Evolutionary conservation across 2,113 vertebrate genomes (phyloP), one percentile per base, ranked within the genome.

Genomic region (Rhinogobius similis): DNA sequence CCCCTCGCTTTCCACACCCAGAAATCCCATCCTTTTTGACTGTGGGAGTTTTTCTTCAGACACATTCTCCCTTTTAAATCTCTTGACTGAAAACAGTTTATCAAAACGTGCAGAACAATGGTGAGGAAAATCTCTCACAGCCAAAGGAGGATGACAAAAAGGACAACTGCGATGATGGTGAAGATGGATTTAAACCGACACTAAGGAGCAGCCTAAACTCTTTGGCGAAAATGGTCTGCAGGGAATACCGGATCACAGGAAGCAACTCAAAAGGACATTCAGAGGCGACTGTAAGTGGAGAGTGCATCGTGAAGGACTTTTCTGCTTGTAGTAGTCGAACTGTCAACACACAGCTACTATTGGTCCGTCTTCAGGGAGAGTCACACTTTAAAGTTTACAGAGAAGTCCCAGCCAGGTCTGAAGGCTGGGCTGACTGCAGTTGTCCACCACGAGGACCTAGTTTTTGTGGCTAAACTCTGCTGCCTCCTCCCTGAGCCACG

Each of bases 381-480:
- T 63, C 66, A 64, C 78, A 75, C 9, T 66, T 82, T 62, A 70
- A 87, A 86, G 87, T 91, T 92, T 92, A 90, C 90, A 88, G 72
- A 75, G 72, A 88, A 78, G 72, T 79, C 80, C 78, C 58, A 29
- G 29, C 44, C 67, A 55, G 38, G 32, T 50, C 55, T 43, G 10
- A 26, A 44, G 67, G 38, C 64, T 53, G 38, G 64, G 29, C 64
- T 62, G 44, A 76, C 69, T 78, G 82, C 76, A 77, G 77, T 67
- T 24, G 32, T 79, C 72, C 82, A 75, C 70, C 70, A 65, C 70
- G 73, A 56, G 74, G 73, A 72, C 75, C 58, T 67, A 7, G 5
- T 70, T 76, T 77, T 69, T 68, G 77, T 68, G 76, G 80, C 79
- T 61, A 79, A 84, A 84, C 68, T 78, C 85, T 81, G 82, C 85